Evolutionary conservation across 2,113 vertebrate species (phyloP).

Genomic region (Anthoscopus minutus): DNA sequence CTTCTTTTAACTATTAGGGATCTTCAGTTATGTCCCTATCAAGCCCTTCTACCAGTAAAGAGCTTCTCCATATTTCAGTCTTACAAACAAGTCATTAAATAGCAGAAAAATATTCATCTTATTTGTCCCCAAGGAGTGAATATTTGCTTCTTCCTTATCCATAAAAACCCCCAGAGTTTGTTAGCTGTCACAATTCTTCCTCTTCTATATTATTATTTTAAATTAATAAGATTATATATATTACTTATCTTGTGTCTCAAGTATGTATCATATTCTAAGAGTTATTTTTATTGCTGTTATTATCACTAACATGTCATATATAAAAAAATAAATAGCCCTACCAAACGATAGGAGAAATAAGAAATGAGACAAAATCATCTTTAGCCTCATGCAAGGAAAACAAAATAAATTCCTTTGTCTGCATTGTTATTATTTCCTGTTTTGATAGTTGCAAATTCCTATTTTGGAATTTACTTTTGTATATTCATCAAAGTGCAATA

Average conservation of each 20-base stretch:
- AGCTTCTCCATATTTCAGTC: background rate
- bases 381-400: background rate
- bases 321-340: background rate
- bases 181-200: background rate
- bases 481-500: background rate
- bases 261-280: background rate
- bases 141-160: background rate
- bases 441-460: background rate
- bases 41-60: background rate
- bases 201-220: background rate
- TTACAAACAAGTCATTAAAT: background rate
- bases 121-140: background rate
- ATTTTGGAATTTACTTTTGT: background rate
- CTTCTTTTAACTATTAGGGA: background rate
- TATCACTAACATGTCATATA: background rate
- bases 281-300: background rate
- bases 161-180: background rate
- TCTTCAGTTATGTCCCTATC: background rate
- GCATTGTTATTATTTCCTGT: background rate
- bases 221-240: background rate
- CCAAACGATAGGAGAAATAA: background rate
- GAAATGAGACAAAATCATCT: background rate
- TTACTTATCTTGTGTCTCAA: background rate
- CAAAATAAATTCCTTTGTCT: background rate
- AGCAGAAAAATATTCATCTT: background rate